Percentiles rank a stretch among this genome's conserved stretches.
phyloP scores from a whole-genome alignment of 2,888 invertebrate species.

The Pyrrhopygopsis socrates region DNA sequence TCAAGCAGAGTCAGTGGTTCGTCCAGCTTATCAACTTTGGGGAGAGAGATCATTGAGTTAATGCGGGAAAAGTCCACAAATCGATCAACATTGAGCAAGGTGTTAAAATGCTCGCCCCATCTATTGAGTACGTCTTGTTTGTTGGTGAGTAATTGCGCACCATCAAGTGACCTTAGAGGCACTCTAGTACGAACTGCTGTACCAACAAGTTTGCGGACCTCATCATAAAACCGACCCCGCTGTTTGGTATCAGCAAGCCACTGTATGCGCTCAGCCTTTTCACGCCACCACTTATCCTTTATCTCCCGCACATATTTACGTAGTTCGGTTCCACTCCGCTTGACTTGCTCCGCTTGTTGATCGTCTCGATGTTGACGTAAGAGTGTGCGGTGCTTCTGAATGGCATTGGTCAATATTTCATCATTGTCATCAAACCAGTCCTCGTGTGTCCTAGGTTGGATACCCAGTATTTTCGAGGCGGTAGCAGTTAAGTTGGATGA shows the following conservation, averaged over 20 bases:
- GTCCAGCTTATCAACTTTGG: slow-evolving; percentile 15
- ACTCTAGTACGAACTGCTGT: background rate
- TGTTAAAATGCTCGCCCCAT: slow-evolving; percentile 68
- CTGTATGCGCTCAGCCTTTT: slow-evolving; percentile 33
- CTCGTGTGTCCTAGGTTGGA: background rate
- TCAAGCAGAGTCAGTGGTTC: slow-evolving; percentile 42
- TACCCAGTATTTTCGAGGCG: background rate
- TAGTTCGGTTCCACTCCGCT: background rate
- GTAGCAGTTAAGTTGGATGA: background rate
- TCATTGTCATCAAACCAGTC: background rate
- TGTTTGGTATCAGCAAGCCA: slow-evolving; percentile 41
- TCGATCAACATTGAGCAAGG: slow-evolving; percentile 61
- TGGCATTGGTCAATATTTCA: background rate
- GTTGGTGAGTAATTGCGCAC: background rate
- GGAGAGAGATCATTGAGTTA: slow-evolving; percentile 23
- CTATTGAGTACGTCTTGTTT: slow-evolving; percentile 51
- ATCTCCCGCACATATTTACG: background rate
- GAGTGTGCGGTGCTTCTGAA: background rate
- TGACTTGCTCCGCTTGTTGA: background rate
- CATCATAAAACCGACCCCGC: slow-evolving; percentile 47
- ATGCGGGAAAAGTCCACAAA: slow-evolving; percentile 40
- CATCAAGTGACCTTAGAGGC: slow-evolving; percentile 16
- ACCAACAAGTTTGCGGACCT: slow-evolving; percentile 45
- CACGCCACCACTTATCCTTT: slow-evolving; percentile 47
- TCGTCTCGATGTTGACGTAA: background rate